Percentiles rank a stretch among this genome's conserved stretches.
These are phyloP conservation scores for Perognathus longimembris DNA, from an alignment of 2,113 vertebrate species.

Conservation along the genomic window DNA sequence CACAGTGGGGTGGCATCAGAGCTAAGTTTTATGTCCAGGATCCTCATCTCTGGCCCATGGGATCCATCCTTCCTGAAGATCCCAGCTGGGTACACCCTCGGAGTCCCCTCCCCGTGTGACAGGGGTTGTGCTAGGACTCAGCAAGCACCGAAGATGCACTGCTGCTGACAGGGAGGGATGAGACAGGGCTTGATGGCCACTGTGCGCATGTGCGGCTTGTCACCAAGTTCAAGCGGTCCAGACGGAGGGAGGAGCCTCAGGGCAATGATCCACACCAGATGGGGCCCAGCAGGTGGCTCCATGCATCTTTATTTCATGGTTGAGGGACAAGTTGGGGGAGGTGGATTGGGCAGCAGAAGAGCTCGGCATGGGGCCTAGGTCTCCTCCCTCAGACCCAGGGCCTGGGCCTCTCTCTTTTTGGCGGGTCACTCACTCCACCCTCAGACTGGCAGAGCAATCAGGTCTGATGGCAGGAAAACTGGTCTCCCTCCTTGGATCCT, in stretches of 20 bases:
- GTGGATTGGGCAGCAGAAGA: not conserved
- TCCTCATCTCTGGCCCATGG: too few relatives aligned
- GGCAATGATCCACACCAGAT: not conserved
- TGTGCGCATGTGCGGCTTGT: too few relatives aligned
- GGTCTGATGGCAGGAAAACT: fast-evolving
- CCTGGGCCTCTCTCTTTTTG: not conserved
- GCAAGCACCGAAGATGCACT: fast-evolving
- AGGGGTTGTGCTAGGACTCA: fast-evolving
- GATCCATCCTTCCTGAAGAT: not conserved
- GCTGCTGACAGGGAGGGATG: too few relatives aligned
- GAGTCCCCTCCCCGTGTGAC: too few relatives aligned
- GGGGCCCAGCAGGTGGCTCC: not conserved
- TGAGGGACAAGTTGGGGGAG: not conserved
- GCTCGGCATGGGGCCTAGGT: not conserved
- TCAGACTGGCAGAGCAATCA: not conserved
- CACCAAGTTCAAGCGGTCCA: not conserved
- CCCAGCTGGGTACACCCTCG: not conserved
- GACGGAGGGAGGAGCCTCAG: not conserved
- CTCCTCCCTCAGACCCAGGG: not conserved
- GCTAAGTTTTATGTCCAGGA: not conserved
- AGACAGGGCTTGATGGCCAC: too few relatives aligned
- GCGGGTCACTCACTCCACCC: not conserved
- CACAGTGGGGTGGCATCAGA: too few relatives aligned
- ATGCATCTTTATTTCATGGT: not conserved
- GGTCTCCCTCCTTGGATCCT: too few relatives aligned